Evolutionary conservation across 2,888 invertebrate genomes (phyloP).

Genomic region (Operophtera brumata): DNA sequence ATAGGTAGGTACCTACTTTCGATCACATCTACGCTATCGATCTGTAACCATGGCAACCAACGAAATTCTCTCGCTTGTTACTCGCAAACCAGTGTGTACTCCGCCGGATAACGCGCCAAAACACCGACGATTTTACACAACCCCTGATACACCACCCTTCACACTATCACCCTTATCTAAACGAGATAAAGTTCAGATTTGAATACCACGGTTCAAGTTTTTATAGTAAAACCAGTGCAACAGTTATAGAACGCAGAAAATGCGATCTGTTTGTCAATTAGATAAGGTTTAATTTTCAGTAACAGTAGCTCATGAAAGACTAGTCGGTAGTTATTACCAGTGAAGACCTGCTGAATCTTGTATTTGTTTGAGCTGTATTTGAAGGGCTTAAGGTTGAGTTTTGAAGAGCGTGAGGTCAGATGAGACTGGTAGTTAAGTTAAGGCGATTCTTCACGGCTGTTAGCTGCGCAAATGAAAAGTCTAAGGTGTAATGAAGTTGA

Average conservation of each 20-base stretch:
- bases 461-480: conserved; percentile 30
- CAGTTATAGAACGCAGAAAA: background rate
- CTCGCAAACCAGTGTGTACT: conserved; percentile 9
- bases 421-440: conserved; percentile 10
- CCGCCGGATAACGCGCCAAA: conserved; percentile 7
- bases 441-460: conserved; percentile 24
- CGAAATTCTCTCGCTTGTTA: conserved; percentile 7
- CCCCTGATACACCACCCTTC: background rate
- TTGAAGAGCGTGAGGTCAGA: background rate
- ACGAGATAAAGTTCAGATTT: background rate
- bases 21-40: conserved; percentile 5
- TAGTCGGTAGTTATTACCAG: background rate
- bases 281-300: background rate
- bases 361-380: background rate
- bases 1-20: too few relatives aligned
- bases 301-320: background rate
- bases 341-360: background rate
- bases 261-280: background rate
- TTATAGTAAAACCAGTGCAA: background rate
- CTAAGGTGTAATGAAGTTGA: conserved; percentile 26
- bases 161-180: background rate
- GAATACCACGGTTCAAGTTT: background rate
- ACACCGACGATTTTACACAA: background rate
- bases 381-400: background rate
- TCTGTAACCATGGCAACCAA: conserved; percentile 21